Percentiles rank a stretch among this genome's conserved stretches.
These are phyloP conservation scores for Herminia tarsipennalis DNA, from an alignment of 2,888 invertebrate species.

Conservation along the genomic window DNA sequence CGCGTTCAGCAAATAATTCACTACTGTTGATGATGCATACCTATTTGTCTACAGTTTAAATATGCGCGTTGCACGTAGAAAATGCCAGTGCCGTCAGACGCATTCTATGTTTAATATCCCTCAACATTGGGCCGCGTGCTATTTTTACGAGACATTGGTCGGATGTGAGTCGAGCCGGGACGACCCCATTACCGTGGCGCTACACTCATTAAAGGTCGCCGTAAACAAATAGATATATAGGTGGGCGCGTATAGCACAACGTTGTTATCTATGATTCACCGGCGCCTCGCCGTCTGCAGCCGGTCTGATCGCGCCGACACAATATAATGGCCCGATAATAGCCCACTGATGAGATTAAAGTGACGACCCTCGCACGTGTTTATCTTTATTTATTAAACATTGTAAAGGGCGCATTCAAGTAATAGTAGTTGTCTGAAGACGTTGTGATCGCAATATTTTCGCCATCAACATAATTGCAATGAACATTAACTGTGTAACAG, in stretches of 20 bases:
- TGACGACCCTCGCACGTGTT: slow-evolving; percentile 63
- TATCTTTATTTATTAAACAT: slow-evolving; percentile 47
- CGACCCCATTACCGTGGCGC: slow-evolving; percentile 66
- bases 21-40: too few species aligned
- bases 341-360: slow-evolving; percentile 73
- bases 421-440: slow-evolving; percentile 15
- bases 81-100: slow-evolving; percentile 8
- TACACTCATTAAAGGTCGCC: slow-evolving; percentile 78
- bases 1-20: too few species aligned
- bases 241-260: slow-evolving; percentile 73
- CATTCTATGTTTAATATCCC: slow-evolving; percentile 22
- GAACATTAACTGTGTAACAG: slow-evolving; percentile 45
- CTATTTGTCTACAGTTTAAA: too few species aligned
- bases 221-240: slow-evolving; percentile 78
- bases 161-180: slow-evolving; percentile 54
- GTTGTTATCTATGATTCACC: slow-evolving; percentile 82
- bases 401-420: slow-evolving; percentile 24
- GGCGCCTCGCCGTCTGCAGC: slow-evolving; percentile 81
- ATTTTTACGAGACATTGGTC: slow-evolving; percentile 61
- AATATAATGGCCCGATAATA: slow-evolving; percentile 77
- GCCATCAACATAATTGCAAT: slow-evolving; percentile 38
- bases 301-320: slow-evolving; percentile 76
- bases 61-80: neutral
- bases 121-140: slow-evolving; percentile 44
- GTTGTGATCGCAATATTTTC: slow-evolving; percentile 15